Evolutionary conservation across 2,888 invertebrate species (phyloP).

Genomic region (Ptychoptera albimana): DNA sequence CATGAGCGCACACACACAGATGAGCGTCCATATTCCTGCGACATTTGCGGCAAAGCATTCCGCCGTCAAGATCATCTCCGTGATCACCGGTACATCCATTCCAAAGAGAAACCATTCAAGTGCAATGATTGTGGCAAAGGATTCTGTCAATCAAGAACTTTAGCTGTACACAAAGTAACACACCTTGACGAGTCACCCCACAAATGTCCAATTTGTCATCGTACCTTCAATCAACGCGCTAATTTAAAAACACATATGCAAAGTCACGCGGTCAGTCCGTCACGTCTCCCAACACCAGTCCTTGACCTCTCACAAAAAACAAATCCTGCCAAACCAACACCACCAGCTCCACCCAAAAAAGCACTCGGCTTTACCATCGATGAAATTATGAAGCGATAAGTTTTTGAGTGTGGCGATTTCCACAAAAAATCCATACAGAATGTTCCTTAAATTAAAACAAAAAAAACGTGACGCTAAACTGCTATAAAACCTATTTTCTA

Average conservation of each 20-base stretch:
- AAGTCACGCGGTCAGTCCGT: constrained; percentile 51
- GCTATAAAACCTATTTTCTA: background rate
- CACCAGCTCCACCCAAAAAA: constrained; percentile 30
- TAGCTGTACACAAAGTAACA: constrained; percentile 89
- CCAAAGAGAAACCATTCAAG: constrained; percentile 96
- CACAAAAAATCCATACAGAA: background rate
- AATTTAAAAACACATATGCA: constrained; percentile 81
- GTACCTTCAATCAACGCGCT: constrained; percentile 83
- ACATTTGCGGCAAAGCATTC: constrained; percentile 92
- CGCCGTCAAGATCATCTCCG: constrained; percentile 85
- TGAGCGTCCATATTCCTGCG: constrained; percentile 90
- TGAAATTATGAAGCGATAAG: constrained; percentile 74
- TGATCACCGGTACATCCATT: constrained; percentile 92
- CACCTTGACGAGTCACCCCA: constrained; percentile 89
- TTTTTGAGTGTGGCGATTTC: constrained; percentile 4
- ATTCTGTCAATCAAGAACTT: constrained; percentile 91
- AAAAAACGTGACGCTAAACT: background rate
- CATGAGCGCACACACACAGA: constrained; percentile 96
- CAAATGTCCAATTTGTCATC: constrained; percentile 77
- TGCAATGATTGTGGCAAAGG: constrained; percentile 95
- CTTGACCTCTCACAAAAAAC: constrained; percentile 39
- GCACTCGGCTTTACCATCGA: constrained; percentile 69
- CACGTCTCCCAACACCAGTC: constrained; percentile 19
- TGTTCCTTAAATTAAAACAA: background rate
- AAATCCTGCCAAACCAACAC: constrained; percentile 6